Base-by-base conservation (phyloP, 1,140 invertebrate species). In the Drosophila biarmipes region DNA sequence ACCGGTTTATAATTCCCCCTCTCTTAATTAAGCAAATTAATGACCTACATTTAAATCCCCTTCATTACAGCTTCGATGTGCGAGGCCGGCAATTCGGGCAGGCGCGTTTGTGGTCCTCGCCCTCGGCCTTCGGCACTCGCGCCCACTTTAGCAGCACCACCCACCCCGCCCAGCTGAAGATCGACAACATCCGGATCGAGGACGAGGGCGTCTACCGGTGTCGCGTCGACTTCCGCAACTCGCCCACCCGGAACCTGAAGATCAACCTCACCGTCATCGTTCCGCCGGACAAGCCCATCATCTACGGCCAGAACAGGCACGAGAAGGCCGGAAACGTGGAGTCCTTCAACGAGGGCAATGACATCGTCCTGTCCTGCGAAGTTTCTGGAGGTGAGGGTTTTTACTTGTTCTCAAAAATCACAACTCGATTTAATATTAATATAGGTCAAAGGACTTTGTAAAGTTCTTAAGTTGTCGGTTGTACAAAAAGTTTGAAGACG, bases 191-290 rank as follows among this genome's bases (percentile, higher is more conserved):
- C 14, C 93, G 94, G 34, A 93, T 95, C 35, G 93, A 93, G 11
- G 96, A 98, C 92, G 96, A 96, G 43, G 97, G 96, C 1, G 94
- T 97, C 52, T 98, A 97, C 92, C 93, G 96, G 54, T 98, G 97
- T 92, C 93, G 97, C 45, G 96, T 98, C 6, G 97, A 98, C 92
- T 98, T 98, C 92, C 94, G 94, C 43, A 96, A 97, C 91, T 97
- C 96, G 0, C 96, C 96, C 0, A 98, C 97, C 0, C 94, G 96
- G 73, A 97, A 97, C 91, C 93, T 95, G 52, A 96, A 96, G 92
- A 95, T 98, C 90, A 97, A 97, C 91, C 95, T 98, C 57, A 97
- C 96, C 52, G 96, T 98, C 73, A 97, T 97, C 45, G 97, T 97
- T 79, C 96, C 96, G 78, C 96, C 97, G 31, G 95, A 95, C 80